phyloP scores from a whole-genome alignment of 92 coral and sea anemone species.

The Parazoanthus swiftii region DNA sequence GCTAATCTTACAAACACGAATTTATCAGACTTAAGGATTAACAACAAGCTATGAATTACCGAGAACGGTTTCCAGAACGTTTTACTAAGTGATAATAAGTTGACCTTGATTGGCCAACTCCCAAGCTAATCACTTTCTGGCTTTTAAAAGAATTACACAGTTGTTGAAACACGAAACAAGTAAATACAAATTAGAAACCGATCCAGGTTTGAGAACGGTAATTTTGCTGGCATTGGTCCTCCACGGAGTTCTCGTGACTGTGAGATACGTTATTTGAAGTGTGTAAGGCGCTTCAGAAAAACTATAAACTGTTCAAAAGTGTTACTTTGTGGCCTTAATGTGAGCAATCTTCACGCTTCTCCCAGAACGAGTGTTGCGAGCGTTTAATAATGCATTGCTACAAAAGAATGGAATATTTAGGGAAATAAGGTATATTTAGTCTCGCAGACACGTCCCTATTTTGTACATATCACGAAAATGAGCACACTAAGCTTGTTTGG shows the following conservation, averaged over 20 bases:
- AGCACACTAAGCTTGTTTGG: neutral
- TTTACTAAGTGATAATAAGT: neutral
- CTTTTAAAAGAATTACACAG: constrained; percentile 13
- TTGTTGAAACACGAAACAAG: constrained; percentile 14
- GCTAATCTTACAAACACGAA: constrained; percentile 6
- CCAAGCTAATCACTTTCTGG: neutral
- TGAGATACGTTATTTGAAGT: neutral
- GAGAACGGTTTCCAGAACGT: neutral
- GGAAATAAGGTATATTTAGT: constrained; percentile 13
- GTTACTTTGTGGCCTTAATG: constrained; percentile 9
- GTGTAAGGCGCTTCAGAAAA: neutral
- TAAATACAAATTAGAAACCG: constrained; percentile 22
- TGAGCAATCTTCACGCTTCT: constrained; percentile 13
- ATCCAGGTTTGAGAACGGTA: neutral
- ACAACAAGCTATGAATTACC: neutral
- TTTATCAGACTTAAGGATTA: neutral
- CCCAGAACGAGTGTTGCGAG: constrained; percentile 4
- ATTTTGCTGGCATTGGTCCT: neutral
- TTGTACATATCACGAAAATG: constrained; percentile 14
- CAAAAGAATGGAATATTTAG: constrained; percentile 28
- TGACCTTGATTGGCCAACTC: constrained; percentile 5
- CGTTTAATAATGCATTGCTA: constrained; percentile 38
- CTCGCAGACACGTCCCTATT: constrained; percentile 22
- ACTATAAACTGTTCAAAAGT: constrained; percentile 6
- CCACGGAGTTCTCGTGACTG: neutral